Evolutionary conservation across 2,797 vertebrate genomes (phyloP).

Genomic region (Pseudocheirus occidentalis): DNA sequence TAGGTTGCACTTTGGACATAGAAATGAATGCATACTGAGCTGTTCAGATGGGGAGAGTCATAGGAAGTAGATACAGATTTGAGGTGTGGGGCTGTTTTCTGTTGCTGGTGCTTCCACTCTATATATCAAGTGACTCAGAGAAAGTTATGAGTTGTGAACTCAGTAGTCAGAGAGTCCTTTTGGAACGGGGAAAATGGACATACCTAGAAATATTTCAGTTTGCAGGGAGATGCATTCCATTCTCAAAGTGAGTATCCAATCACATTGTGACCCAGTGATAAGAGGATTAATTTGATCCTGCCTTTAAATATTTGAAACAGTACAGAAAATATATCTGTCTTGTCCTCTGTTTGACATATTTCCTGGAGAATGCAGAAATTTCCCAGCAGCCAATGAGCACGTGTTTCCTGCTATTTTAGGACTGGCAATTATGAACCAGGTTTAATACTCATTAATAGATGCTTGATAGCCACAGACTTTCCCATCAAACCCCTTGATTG

Average conservation of each 20-base stretch:
- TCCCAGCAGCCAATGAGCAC: neutral
- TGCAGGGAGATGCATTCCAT: neutral
- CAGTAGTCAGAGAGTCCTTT: neutral
- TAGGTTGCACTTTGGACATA: neutral
- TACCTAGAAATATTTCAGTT: neutral
- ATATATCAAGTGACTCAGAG: neutral
- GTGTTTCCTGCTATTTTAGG: neutral
- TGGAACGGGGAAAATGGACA: neutral
- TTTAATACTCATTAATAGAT: neutral
- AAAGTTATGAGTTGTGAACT: neutral
- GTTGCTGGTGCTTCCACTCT: neutral
- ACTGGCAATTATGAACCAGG: neutral
- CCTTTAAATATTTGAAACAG: neutral
- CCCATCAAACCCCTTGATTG: no score
- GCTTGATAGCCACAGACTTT: neutral
- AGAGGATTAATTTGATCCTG: no score
- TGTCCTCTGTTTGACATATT: neutral
- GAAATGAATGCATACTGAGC: neutral
- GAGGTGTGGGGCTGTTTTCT: constrained; percentile 16
- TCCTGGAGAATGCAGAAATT: neutral
- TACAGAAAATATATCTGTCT: rapidly evolving
- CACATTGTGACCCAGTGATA: neutral
- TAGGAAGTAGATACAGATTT: neutral
- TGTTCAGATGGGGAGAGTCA: constrained; percentile 14
- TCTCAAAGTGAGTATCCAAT: neutral